Base-by-base conservation (phyloP, 2,888 invertebrate species). In the Pollenia labialis region DNA sequence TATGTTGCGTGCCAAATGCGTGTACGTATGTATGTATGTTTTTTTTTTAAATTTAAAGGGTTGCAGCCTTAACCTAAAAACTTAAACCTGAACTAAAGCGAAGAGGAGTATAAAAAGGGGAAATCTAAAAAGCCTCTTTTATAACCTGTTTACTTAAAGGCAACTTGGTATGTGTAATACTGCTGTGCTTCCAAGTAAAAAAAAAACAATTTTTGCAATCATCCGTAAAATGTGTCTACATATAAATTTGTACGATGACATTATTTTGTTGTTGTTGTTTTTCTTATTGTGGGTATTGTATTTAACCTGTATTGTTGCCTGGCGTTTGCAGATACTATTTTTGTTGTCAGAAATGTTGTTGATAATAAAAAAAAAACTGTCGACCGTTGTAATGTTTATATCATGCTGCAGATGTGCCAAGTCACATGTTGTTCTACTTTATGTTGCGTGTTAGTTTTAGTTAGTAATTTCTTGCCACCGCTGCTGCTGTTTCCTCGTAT, bases 41-140 rank as follows among this genome's bases (percentile, higher is more conserved):
- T 50, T 71, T 14, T 71, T 62, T 54, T 23, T 7, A 62, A 69
- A 42, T 56, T 66, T 68, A 81, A 75, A 52, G 64, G 81, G 87
- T 87, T 87, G 72, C 82, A 83, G 88, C 86, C 88, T 88, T 88
- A 84, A 86, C 86, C 87, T 48, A 85, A 85, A 84, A 84, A 81
- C 18, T 54, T 23, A 50, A 50, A 60, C 16, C 50, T 56, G 10
- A 32, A 16, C n/a, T 23, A 46, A 54, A 68, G 42, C 2, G 8
- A 62, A n/a, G 56, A 56, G 42, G 12, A 18, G 14, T 42, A 32
- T 23, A 77, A n/a, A 75, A 50, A 66, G 16, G n/a, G 60, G 11
- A 42, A 81, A 52, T 50, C 32, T 23, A 80, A 46, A 72, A 82
- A 23, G 64, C 68, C 18, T 56, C 46, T 72, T 74, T 68, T 60